Conservation (phyloP, 2,797 vertebrate genomes). For the Glossophaga mutica region DNA sequence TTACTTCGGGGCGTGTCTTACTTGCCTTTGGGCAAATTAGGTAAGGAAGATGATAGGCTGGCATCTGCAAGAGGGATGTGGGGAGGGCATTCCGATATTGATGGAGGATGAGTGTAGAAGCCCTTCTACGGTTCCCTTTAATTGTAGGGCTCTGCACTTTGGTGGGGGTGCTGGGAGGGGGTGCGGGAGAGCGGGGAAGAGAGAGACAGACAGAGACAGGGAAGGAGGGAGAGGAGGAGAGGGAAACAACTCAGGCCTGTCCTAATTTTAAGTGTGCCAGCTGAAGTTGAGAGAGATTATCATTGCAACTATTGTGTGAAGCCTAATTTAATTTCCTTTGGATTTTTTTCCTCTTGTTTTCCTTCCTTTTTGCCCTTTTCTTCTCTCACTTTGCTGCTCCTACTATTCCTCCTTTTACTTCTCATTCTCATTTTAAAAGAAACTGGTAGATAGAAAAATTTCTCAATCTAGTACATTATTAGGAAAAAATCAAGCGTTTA, state of each 20-base stretch:
- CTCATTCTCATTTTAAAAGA: conserved; percentile 18
- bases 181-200: too few relatives aligned
- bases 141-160: not conserved
- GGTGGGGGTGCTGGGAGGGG: too few relatives aligned
- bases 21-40: not conserved
- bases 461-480: not conserved
- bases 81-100: not conserved
- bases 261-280: not conserved
- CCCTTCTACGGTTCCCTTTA: not conserved
- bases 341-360: not conserved
- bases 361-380: not conserved
- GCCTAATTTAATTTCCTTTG: not conserved
- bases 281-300: not conserved
- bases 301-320: not conserved
- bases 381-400: not conserved
- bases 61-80: not conserved
- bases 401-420: not conserved
- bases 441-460: not conserved
- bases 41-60: not conserved
- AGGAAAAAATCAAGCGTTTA: not conserved
- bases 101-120: not conserved
- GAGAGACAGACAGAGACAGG: not conserved
- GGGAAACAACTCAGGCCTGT: not conserved
- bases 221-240: too few relatives aligned
- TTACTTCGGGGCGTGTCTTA: not conserved